These are phyloP conservation scores for Nomada goodeniana DNA, from an alignment of 2,888 invertebrate genomes.

Conservation along the genomic window DNA sequence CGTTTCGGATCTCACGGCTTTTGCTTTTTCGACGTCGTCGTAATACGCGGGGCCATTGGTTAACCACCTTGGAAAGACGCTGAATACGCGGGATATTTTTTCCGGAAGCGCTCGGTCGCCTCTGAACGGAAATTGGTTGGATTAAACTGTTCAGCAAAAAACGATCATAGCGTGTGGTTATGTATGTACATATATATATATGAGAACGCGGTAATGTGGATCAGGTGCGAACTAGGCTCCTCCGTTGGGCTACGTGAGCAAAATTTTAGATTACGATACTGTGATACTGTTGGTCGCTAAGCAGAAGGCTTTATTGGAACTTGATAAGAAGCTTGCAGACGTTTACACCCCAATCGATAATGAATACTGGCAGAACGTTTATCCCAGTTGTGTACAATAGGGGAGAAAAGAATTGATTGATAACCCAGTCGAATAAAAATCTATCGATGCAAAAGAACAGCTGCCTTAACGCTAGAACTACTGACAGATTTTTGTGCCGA, in stretches of 20 bases:
- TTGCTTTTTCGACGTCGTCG: background rate
- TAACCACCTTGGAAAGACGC: constrained; percentile 67
- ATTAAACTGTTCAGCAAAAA: constrained; percentile 46
- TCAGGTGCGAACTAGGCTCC: constrained; percentile 1
- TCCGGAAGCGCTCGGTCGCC: constrained; percentile 28
- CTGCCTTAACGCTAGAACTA: too few relatives aligned
- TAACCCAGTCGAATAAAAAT: too few relatives aligned
- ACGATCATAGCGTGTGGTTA: constrained; percentile 9
- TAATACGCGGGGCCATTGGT: constrained; percentile 36
- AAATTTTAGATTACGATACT: background rate
- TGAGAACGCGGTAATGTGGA: constrained; percentile 7
- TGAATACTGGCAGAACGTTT: too few relatives aligned
- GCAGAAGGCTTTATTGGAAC: too few relatives aligned
- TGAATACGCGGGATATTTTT: constrained; percentile 69
- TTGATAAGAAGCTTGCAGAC: too few relatives aligned
- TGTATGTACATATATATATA: background rate
- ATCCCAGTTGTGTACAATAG: too few relatives aligned
- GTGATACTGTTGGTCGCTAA: too few relatives aligned
- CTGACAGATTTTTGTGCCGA: too few relatives aligned
- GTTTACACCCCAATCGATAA: too few relatives aligned
- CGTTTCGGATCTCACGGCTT: background rate
- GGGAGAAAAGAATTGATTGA: too few relatives aligned
- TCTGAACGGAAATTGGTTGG: constrained; percentile 62
- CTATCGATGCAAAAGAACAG: too few relatives aligned
- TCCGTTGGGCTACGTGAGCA: background rate